Evolutionary conservation across 2,888 invertebrate genomes (phyloP), one percentile per base, ranked within the genome.

Genomic region (Morpho deidamia): DNA sequence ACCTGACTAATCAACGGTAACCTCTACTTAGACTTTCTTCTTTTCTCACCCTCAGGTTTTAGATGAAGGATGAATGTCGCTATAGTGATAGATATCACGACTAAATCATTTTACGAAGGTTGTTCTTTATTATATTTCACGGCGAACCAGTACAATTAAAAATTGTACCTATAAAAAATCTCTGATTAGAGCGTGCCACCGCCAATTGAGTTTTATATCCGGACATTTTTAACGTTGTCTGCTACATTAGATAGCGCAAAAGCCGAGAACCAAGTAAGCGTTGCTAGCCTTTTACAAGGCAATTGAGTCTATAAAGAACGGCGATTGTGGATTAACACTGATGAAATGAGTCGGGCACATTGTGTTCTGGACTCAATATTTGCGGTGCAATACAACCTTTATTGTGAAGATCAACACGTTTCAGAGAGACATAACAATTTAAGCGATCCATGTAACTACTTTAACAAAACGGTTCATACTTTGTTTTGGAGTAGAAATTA

Each of bases 311-410:
- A 77, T 70, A 73, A 72, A 76, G 72, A 68, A 63, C 70, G 71
- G 68, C 70, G 69, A 77, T 78, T 74, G 71, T 70, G 81, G 78
- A 76, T 77, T 79, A 81, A 75, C 68, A 66, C 69, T 76, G 78
- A 76, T 72, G 74, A 80, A 83, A 85, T 81, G 78, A 83, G 83
- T 70, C 71, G 79, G 76, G 82, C 79, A 81, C 78, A 77, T 55
- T 52, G 45, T 42, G 56, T 49, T 52, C 72, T 74, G 71, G 70
- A 70, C 79, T 76, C 78, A 80, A 86, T 84, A 83, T 84, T 84
- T 84, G 81, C 74, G 71, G 73, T 76, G 82, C 80, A 81, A 82
- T 83, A 82, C 78, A 75, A 72, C 74, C 76, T 86, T 84, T 85
- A 83, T 83, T 83, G 78, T 77, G 70, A 68, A 76, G 78, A 81